Evolutionary conservation across 2,888 invertebrate species (phyloP), one percentile per base, ranked within the genome.

Genomic region (Apamea monoglypha): DNA sequence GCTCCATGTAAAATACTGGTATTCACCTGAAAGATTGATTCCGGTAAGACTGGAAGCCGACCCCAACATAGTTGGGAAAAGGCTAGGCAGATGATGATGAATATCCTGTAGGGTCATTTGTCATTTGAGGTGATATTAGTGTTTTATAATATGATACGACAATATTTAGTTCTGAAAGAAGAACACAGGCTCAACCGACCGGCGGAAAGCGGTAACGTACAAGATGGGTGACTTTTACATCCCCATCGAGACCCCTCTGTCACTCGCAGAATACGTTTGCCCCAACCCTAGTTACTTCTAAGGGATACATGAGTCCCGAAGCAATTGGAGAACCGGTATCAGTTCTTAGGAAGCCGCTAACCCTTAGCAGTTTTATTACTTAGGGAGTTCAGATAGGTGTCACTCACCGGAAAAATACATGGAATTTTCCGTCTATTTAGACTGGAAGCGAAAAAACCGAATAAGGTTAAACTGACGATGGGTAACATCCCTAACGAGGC

Each of bases 401-500:
- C 32, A 32, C 10, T n/a, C 8, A 36, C 18, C 6, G 18, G 8
- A 59, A 36, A 59, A 10, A 18, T 7, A 2, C 12, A 18, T 40
- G 3, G 0, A 12, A 21, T 63, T 14, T 73, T 40, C 40, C 16
- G 16, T 36, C 18, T 40, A 36, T 53, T 77, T 32, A 69, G 2
- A 18, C 40, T 29, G 6, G 8, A 44, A 12, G 10, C n/a, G 36
- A 61, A 84, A 71, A 61, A 63, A 2, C 7, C 16, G 18, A 29
- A 76, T 50, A 66, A 29, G 18, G 16, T 18, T 56, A 32, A 68
- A 21, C n/a, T 80, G 25, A 18, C 50, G 61, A 68, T 40, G 53
- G 16, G 8, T 36, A 72, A 40, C 61, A 50, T 16, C 32, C 36
- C 64, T 50, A 76, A 86, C 72, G 72, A 86, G 53, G 18, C 59